Conservation (phyloP, 2,888 invertebrate genomes). For the Meliscaeva auricollis region DNA sequence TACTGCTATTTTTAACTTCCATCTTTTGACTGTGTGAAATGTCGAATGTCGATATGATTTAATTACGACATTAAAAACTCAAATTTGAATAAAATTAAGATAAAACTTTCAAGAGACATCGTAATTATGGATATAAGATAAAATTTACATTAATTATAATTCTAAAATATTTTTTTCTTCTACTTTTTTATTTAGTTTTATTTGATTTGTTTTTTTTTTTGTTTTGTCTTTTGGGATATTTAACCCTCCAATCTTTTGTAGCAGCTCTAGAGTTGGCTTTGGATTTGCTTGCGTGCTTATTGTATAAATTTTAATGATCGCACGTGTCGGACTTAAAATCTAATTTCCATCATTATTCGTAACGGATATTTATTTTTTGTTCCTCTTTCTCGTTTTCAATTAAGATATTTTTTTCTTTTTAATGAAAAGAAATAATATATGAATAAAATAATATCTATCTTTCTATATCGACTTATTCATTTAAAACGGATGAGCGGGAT, state of each 20-base stretch:
- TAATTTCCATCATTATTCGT: constrained; percentile 71
- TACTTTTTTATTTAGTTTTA: constrained; percentile 28
- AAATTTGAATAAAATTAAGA: constrained; percentile 69
- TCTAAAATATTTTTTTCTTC: constrained; percentile 60
- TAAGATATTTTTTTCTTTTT: constrained; percentile 40
- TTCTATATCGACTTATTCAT: background rate
- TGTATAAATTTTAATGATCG: constrained; percentile 67
- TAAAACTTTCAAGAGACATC: constrained; percentile 71
- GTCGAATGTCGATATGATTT: constrained; percentile 66
- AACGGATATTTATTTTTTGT: constrained; percentile 58
- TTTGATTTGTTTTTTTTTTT: constrained; percentile 47
- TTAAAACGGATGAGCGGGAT: constrained; percentile 12
- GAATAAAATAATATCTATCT: constrained; percentile 34
- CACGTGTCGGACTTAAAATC: constrained; percentile 70
- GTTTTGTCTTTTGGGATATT: background rate
- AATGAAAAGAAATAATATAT: constrained; percentile 28
- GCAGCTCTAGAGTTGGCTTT: background rate
- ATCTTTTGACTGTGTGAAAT: constrained; percentile 28
- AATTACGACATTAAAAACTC: constrained; percentile 73
- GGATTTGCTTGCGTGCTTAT: constrained; percentile 54
- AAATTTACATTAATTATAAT: constrained; percentile 75
- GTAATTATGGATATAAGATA: constrained; percentile 74
- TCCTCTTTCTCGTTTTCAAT: constrained; percentile 46
- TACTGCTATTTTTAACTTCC: constrained; percentile 51
- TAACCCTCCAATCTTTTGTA: constrained; percentile 17